Base-by-base conservation (phyloP, 2,113 vertebrate genomes). In the Nibea albiflora region DNA sequence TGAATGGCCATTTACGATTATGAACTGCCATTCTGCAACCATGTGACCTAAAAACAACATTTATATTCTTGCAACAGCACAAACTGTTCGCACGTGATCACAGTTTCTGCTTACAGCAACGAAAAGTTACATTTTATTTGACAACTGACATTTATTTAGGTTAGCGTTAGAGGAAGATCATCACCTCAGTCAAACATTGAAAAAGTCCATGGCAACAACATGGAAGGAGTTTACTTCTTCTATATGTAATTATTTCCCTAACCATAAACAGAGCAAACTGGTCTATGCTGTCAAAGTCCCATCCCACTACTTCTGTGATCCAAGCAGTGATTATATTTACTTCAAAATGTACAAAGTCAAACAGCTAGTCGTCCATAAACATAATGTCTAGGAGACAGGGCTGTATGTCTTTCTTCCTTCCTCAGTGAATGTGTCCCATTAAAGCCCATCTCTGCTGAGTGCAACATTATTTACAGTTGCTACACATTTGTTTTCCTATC, bases 401-500 rank as follows among this genome's bases (percentile, higher is more conserved):
- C 4, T 31, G 17, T 14, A 68, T 0, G 11, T n/a, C 15, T 46
- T 16, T 15, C n/a, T 81, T 31, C 2, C n/a, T 24, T 20, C 11
- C n/a, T 15, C 50, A 61, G 22, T 19, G 10, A 73, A 60, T 10
- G 15, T 12, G 1, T 67, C 0, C 49, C 44, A 57, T 31, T 65
- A 46, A 60, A 67, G 22, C 31, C 26, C 61, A 39, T 67, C 53
- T n/a, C 14, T 39, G 7, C 46, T 17, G 19, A 54, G 56, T 11
- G 58, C 22, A 35, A 62, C 49, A 69, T 49, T 68, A 63, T 42
- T 67, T 46, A 53, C 42, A 65, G 19, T 19, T 6, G 14, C 44
- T 15, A 61, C 47, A 62, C 60, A 65, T 84, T 72, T 76, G 62
- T 62, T 49, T 81, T 49, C 42, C 63, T 17, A 70, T 64, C 62